Conservation (phyloP, 2,113 vertebrate species). For the Chitala chitala region DNA sequence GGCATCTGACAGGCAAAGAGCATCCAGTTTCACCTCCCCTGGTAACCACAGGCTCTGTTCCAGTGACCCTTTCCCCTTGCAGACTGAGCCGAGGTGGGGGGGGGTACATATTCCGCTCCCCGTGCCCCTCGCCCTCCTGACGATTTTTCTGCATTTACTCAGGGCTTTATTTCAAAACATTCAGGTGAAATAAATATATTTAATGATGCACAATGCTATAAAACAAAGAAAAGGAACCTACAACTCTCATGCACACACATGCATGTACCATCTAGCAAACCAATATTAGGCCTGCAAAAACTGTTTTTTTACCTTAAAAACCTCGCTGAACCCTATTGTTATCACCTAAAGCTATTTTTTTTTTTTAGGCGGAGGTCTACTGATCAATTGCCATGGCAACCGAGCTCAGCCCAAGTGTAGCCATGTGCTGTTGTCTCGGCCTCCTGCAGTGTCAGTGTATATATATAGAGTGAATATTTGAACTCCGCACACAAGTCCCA, state of each 20-base stretch:
- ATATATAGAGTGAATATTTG: too few species aligned
- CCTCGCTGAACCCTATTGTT: not conserved
- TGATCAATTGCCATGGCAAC: too few species aligned
- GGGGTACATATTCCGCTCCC: not conserved
- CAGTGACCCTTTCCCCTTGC: not conserved
- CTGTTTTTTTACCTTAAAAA: not conserved
- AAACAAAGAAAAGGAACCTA: too few species aligned
- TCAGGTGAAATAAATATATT: too few species aligned
- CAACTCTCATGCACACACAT: not conserved
- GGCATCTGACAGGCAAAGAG: constrained; percentile 48
- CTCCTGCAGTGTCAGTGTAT: too few species aligned
- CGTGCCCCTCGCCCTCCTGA: not conserved
- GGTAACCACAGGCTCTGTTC: not conserved
- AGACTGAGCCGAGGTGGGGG: not conserved
- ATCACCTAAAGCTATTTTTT: too few species aligned
- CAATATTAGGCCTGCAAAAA: not conserved
- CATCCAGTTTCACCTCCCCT: constrained; percentile 32
- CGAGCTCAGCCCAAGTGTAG: too few species aligned
- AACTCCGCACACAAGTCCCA: too few species aligned
- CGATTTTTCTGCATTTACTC: not conserved
- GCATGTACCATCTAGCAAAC: not conserved
- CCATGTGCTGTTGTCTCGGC: too few species aligned
- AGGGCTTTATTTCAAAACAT: not conserved
- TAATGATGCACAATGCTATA: too few species aligned
- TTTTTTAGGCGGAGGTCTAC: too few species aligned